phyloP scores from a whole-genome alignment of 1,140 invertebrate genomes.

The fruit fly (Drosophila melanogaster) region Release_6_plus_ISO1_MT NC_004354.4:9307001-9307500 shows the following conservation, averaged over 20 bases:
- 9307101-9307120: neutral
- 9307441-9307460: too few species aligned
- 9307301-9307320: neutral
- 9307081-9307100: neutral
- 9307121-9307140: slow-evolving; percentile 13
- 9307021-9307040: slow-evolving; percentile 59
- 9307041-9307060: slow-evolving; percentile 51
- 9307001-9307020: slow-evolving; percentile 67
- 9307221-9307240: slow-evolving; percentile 76
- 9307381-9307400: neutral
- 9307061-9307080: slow-evolving; percentile 38
- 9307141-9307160: neutral
- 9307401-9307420: neutral
- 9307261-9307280: slow-evolving; percentile 12
- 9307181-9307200: slow-evolving; percentile 17
- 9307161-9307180: slow-evolving; percentile 35
- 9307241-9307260: slow-evolving; percentile 41
- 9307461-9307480: neutral
- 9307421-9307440: too few species aligned
- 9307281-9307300: slow-evolving; percentile 13
- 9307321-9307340: slow-evolving; percentile 8
- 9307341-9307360: neutral
- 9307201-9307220: slow-evolving; percentile 71
- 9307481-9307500: neutral
- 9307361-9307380: neutral